Conservation (phyloP, 2,113 vertebrate genomes). For the Synodontis membranacea region DNA sequence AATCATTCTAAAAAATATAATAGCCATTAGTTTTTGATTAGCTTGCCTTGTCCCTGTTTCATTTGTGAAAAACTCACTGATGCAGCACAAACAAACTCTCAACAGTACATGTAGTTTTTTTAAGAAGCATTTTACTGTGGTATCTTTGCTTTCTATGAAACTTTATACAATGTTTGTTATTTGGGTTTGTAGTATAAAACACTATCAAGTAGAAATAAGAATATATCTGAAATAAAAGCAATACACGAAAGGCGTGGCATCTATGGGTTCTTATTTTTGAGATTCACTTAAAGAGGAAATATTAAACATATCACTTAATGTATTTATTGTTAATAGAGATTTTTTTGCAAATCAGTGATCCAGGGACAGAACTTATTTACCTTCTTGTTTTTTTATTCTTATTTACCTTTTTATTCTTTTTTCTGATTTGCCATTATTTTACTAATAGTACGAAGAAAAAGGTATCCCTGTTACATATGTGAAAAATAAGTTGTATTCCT, state of each 20-base stretch:
- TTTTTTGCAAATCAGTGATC: background rate
- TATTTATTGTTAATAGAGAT: background rate
- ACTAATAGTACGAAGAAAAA: background rate
- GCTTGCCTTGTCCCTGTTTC: background rate
- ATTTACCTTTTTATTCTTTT: background rate
- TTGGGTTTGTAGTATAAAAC: background rate
- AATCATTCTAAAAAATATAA: background rate
- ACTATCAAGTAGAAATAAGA: background rate
- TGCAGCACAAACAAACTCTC: slow-evolving; percentile 1
- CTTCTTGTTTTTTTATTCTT: background rate
- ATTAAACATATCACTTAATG: background rate
- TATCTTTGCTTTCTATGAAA: background rate
- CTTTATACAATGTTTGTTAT: background rate
- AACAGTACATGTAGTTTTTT: background rate
- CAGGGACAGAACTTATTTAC: background rate
- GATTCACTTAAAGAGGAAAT: background rate
- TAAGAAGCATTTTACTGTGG: background rate
- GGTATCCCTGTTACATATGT: background rate
- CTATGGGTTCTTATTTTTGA: background rate
- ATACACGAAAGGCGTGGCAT: background rate
- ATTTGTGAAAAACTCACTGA: background rate
- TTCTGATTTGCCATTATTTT: too few species aligned
- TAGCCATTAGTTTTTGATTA: background rate
- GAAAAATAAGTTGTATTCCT: background rate
- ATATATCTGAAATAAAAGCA: background rate